A percentile compares a stretch with the other conserved stretches of the same genome.
Conservation (phyloP, 2,888 invertebrate species). For the Sycophila texana region DNA sequence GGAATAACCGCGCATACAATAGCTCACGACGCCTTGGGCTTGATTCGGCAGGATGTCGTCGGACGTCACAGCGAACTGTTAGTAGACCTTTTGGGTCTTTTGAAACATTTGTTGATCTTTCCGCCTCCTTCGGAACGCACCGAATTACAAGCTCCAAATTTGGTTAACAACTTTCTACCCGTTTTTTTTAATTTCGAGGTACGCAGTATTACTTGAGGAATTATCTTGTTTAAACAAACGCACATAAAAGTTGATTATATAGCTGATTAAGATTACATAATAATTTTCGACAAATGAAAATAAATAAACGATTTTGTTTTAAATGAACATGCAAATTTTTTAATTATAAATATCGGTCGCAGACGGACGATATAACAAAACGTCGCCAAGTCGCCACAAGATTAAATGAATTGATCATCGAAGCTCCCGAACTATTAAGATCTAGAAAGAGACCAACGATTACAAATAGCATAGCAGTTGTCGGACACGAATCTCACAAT, state of each 20-base stretch:
- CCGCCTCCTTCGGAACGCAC: conserved; percentile 76
- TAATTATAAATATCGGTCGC: background rate
- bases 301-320: background rate
- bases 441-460: conserved; percentile 56
- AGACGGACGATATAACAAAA: conserved; percentile 65
- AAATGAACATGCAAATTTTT: background rate
- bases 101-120: conserved; percentile 74
- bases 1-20: conserved; percentile 75
- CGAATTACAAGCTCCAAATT: conserved; percentile 75
- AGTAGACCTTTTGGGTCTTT: conserved; percentile 72
- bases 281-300: background rate
- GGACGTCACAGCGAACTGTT: conserved; percentile 74
- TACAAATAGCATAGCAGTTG: conserved; percentile 34
- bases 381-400: conserved; percentile 68
- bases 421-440: conserved; percentile 62
- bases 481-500: conserved; percentile 51
- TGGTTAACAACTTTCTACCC: conserved; percentile 76
- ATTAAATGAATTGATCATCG: conserved; percentile 68
- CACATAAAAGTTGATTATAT: background rate
- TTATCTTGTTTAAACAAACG: background rate
- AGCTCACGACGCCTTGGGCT: conserved; percentile 76
- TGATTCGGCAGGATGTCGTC: conserved; percentile 75
- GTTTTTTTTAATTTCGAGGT: conserved; percentile 77
- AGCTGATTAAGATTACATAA: background rate
- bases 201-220: background rate